Conservation (phyloP, 1,140 invertebrate genomes). For the Kradibia gibbosae region DNA sequence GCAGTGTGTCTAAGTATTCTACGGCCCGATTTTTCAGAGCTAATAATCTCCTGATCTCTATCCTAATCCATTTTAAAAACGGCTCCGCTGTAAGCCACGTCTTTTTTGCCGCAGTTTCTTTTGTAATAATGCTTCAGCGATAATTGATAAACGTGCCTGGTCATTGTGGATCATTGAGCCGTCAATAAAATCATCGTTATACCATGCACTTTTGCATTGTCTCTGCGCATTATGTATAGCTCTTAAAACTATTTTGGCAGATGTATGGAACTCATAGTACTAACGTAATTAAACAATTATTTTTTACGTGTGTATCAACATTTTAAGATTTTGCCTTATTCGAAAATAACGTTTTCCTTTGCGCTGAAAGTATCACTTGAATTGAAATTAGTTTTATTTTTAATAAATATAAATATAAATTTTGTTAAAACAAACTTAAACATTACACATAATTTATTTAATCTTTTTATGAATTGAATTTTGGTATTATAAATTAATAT, state of each 20-base stretch:
- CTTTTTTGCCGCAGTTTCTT: neutral
- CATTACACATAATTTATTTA: too few species aligned
- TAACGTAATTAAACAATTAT: neutral
- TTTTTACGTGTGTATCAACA: neutral
- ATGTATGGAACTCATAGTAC: neutral
- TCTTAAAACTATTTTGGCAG: neutral
- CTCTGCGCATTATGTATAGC: neutral
- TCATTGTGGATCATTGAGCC: neutral
- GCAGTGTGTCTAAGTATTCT: neutral
- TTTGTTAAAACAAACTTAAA: too few species aligned
- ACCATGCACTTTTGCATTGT: neutral
- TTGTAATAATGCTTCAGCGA: slow-evolving; percentile 6
- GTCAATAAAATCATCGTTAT: neutral
- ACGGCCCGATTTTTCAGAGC: slow-evolving; percentile 26
- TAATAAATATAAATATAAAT: too few species aligned
- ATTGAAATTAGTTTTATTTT: too few species aligned
- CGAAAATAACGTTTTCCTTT: neutral
- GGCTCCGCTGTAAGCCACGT: neutral
- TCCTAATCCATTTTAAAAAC: too few species aligned
- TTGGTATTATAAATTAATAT: too few species aligned
- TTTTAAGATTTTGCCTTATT: neutral
- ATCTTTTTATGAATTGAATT: too few species aligned
- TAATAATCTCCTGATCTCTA: neutral
- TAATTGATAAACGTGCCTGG: slow-evolving; percentile 14
- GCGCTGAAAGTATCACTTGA: too few species aligned